Conservation (phyloP, 2,888 invertebrate genomes). For the Apotomis betuletana region DNA sequence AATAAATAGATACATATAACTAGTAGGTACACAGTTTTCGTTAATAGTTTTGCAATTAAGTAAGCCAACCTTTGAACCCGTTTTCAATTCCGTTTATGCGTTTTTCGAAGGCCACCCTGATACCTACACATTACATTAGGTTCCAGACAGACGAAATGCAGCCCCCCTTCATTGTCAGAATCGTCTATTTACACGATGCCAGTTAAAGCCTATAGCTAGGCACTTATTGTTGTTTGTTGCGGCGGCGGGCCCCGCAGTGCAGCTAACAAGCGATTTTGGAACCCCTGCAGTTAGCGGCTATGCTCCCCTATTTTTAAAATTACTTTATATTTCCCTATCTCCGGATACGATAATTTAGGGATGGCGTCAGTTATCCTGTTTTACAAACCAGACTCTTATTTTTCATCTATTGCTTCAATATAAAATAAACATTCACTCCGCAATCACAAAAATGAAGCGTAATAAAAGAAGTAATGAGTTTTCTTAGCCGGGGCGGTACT, state of each 20-base stretch:
- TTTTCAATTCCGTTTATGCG: neutral
- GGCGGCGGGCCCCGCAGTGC: slow-evolving; percentile 26
- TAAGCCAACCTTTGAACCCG: too few species aligned
- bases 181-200: neutral
- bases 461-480: neutral
- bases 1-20: too few species aligned
- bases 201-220: slow-evolving; percentile 14
- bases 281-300: slow-evolving; percentile 26
- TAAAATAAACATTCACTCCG: neutral
- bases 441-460: neutral
- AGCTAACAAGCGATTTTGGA: slow-evolving; percentile 39
- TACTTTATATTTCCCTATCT: slow-evolving; percentile 32
- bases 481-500: neutral
- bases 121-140: neutral
- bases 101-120: neutral
- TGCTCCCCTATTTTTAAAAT: slow-evolving; percentile 40
- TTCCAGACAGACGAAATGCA: neutral
- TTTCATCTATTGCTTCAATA: neutral
- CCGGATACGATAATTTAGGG: slow-evolving; percentile 29
- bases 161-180: neutral
- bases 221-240: slow-evolving; percentile 22
- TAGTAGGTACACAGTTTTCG: too few species aligned
- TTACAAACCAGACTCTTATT: neutral
- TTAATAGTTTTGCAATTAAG: too few species aligned
- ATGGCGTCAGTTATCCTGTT: slow-evolving; percentile 19